phyloP scores from a whole-genome alignment of 1,140 invertebrate genomes.

The Littorina saxatilis region DNA sequence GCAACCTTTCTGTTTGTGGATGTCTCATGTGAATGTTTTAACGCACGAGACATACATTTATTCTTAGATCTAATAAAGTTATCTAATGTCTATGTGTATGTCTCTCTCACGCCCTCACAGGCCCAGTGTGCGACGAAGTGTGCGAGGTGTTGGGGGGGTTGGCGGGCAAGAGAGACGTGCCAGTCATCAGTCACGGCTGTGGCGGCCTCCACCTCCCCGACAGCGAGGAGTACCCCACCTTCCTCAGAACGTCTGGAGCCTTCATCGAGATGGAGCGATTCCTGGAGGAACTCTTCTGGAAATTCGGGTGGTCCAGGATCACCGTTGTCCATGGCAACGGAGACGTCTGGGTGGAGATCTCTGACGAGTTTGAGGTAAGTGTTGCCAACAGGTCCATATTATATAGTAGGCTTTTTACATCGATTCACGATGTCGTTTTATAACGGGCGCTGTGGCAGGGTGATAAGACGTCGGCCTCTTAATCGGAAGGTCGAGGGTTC shows the following conservation, averaged over 20 bases:
- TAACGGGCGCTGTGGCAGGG: no score
- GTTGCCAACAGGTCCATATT: no score
- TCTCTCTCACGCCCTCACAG: slow-evolving; percentile 25
- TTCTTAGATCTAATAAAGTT: no score
- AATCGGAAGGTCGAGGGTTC: no score
- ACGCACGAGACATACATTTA: no score
- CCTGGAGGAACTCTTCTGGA: slow-evolving; percentile 42
- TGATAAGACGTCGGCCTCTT: no score
- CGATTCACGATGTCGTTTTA: not conserved
- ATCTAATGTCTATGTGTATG: no score
- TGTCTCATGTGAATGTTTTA: no score
- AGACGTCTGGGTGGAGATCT: slow-evolving; percentile 53
- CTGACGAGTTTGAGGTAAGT: slow-evolving; percentile 48
- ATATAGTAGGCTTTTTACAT: slow-evolving; percentile 1
- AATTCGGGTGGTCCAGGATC: slow-evolving; percentile 50
- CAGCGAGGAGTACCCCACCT: slow-evolving; percentile 27
- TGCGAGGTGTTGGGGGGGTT: slow-evolving; percentile 51
- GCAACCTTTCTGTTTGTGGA: no score
- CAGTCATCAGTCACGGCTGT: slow-evolving; percentile 72
- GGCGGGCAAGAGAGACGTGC: slow-evolving; percentile 48
- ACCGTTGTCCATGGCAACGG: slow-evolving; percentile 51
- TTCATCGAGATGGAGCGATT: slow-evolving; percentile 47
- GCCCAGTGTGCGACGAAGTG: slow-evolving; percentile 57
- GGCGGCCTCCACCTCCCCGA: slow-evolving; percentile 37
- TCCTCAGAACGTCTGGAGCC: slow-evolving; percentile 40